phyloP scores from a whole-genome alignment of 1,140 invertebrate species.

The Ips typographus region DNA sequence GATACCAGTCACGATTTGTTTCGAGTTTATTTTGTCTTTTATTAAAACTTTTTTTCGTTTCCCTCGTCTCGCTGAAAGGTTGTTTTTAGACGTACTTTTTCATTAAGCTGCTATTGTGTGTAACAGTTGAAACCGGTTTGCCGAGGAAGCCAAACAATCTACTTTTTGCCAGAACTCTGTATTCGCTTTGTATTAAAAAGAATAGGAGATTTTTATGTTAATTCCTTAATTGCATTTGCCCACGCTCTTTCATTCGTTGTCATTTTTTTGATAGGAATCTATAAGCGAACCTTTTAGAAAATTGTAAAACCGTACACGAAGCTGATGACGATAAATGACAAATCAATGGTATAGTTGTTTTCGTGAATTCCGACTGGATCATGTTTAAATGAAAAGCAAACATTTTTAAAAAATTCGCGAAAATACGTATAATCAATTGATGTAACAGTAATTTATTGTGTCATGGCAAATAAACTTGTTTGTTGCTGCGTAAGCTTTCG shows the following conservation, averaged over 20 bases:
- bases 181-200: slow-evolving; percentile 6
- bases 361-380: no score
- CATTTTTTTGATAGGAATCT: no score
- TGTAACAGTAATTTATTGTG: no score
- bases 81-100: slow-evolving; percentile 29
- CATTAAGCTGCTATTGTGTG: slow-evolving; percentile 27
- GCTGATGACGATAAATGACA: no score
- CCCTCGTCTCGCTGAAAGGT: slow-evolving; percentile 24
- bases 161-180: slow-evolving; percentile 12
- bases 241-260: background rate
- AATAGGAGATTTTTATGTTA: slow-evolving; percentile 19
- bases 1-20: slow-evolving; percentile 29
- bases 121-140: slow-evolving; percentile 16
- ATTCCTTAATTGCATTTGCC: slow-evolving; percentile 13
- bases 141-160: slow-evolving; percentile 25
- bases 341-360: no score
- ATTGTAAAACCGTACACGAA: no score
- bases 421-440: no score
- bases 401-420: no score
- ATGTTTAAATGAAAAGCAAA: no score
- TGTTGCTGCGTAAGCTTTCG: no score
- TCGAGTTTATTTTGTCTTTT: slow-evolving; percentile 29
- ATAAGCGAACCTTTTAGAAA: no score
- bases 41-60: slow-evolving; percentile 24
- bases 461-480: no score